Evolutionary conservation across 1,140 invertebrate species (phyloP), one percentile per base, ranked within the genome.

Genomic region (Diprion similis): DNA sequence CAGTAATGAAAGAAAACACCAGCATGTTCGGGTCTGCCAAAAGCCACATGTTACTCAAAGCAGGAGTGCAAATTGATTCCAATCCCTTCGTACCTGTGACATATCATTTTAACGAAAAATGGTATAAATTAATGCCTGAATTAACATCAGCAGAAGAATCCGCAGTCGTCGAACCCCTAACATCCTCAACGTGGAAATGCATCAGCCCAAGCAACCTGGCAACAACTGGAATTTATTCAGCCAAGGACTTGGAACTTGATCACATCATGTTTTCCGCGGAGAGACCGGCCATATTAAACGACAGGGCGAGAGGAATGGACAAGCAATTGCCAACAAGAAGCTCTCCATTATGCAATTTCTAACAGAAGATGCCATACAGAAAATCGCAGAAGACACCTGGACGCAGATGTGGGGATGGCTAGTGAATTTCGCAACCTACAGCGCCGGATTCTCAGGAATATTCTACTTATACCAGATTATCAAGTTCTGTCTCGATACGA

Each of bases 121-220:
- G 77, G 79, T 78, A 72, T 51, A 69, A 76, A 59, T 2, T 75
- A n/a, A 24, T 19, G 0, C 74, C 76, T n/a, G 18, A 48, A 47
- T 46, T 46, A 17, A 48, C 59, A 24, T 46, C 11, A 9, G 46
- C 65, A 7, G 8, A 19, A 19, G 18, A 51, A 17, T 48, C 71
- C 0, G 51, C 48, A 24, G 11, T 17, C 8, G 8, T 71, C 10
- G 48, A 71, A 64, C 71, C 71, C 70, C 70, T 3, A n/a, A n/a
- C n/a, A n/a, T n/a, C n/a, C n/a, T n/a, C n/a, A n/a, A 46, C 70
- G 15, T 71, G 70, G 70, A 24, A 18, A 18, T 71, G 59, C 48
- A 51, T 15, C 8, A n/a, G 37, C 10, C 15, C 46, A n/a, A 48
- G 47, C 13, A 71, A 51, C 9, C 51, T 71, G n/a, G 70, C 70